Base-by-base conservation (phyloP, 2,888 invertebrate species). In the Spodoptera exigua region DNA sequence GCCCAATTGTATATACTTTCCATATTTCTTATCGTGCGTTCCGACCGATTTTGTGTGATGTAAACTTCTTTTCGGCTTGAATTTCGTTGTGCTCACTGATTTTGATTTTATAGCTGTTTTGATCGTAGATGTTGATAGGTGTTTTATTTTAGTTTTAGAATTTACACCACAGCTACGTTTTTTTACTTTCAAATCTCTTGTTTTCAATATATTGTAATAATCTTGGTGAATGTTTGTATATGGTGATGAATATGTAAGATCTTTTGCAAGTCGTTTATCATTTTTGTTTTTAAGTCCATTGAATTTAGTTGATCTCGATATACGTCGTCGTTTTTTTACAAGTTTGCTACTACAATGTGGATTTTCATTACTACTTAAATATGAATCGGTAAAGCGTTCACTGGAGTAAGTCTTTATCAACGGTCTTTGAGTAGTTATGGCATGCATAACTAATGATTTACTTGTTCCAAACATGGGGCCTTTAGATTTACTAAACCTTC, bases 341-440 rank as follows among this genome's bases (percentile, higher is more conserved):
- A 16, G 49, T 37, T 36, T 68, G 35, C 36, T 67, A 39, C 32
- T 12, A 54, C 49, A 36, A 0, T 11, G 11, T 12, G 41, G 34
- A 40, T 53, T 37, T 17, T 2, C 32, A 4, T 52, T 47, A 13
- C 45, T 35, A 4, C 51, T 35, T 14, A 74, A 54, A 3, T 63
- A 69, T 48, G 62, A 44, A 36, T 69, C 74, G 32, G 69, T 74
- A 45, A 35, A 44, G 36, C 68, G 74, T 44, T 51, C 51, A 10
- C 46, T 51, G 10, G 47, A 39, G 12, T 18, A 37, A 3, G 47
- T 40, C 40, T 44, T 40, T 14, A 41, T 35, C 27, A 18, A 14
- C 1, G 21, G 54, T 37, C n/a, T 54, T 36, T 41, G 36, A 17
- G 36, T 40, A 10, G 47, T 41, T 13, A 34, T 9, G 3, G 52